Evolutionary conservation across 2,113 vertebrate genomes (phyloP).

Genomic region (Oryzias curvinotus): DNA sequence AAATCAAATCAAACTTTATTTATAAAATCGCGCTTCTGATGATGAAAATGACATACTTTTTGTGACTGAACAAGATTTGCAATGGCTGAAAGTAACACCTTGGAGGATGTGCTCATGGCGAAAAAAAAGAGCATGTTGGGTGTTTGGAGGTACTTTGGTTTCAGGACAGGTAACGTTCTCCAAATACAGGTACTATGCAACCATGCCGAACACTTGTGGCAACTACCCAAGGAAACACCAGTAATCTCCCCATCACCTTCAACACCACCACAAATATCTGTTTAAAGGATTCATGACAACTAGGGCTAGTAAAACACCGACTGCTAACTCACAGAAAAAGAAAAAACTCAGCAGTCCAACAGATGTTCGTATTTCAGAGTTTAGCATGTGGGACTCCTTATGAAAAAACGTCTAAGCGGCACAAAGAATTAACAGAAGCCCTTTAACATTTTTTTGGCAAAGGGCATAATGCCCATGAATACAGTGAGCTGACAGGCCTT

Average conservation of each 20-base stretch:
- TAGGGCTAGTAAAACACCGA: not conserved
- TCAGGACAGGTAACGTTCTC: not conserved
- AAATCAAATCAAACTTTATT: no score
- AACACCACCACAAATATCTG: not conserved
- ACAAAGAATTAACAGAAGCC: no score
- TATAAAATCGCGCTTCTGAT: no score
- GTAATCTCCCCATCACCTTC: not conserved
- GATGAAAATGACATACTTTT: no score
- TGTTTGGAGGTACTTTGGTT: not conserved
- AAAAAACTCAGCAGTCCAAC: not conserved
- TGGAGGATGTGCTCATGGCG: not conserved
- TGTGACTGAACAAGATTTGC: no score
- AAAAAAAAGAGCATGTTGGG: no score
- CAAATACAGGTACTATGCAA: not conserved
- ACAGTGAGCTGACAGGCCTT: not conserved
- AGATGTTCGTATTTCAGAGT: not conserved
- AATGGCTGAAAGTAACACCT: no score
- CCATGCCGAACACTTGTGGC: no score
- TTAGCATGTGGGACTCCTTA: not conserved
- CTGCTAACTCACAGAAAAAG: not conserved
- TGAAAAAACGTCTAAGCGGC: not conserved
- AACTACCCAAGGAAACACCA: not conserved
- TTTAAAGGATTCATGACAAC: not conserved
- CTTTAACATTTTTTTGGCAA: no score
- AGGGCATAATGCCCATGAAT: no score